Percentiles rank a stretch among this genome's conserved stretches.
These are phyloP conservation scores for Meloe dianella DNA, from an alignment of 2,888 invertebrate species.

Conservation along the genomic window DNA sequence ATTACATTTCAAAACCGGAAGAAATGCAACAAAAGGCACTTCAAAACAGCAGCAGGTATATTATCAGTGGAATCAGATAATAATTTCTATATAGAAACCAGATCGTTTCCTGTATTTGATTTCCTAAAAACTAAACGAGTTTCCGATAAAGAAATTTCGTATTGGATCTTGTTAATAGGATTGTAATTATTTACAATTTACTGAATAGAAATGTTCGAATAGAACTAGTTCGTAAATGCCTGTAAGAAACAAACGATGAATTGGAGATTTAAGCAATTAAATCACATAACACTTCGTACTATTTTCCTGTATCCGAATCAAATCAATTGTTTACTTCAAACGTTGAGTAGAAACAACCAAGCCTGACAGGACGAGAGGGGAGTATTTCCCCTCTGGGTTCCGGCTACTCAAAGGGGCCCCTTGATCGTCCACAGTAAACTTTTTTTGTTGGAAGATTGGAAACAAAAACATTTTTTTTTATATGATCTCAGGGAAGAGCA, in stretches of 20 bases:
- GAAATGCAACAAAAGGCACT: constrained; percentile 57
- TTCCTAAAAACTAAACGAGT: too few relatives aligned
- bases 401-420: too few relatives aligned
- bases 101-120: neutral
- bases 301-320: neutral
- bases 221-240: neutral
- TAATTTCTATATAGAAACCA: neutral
- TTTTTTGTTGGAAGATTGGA: too few relatives aligned
- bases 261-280: neutral
- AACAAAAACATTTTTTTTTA: too few relatives aligned
- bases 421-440: too few relatives aligned
- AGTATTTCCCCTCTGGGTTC: too few relatives aligned
- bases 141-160: neutral
- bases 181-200: neutral
- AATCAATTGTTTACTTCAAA: neutral
- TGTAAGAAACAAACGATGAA: neutral
- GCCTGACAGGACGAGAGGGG: too few relatives aligned
- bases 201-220: neutral
- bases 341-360: too few relatives aligned
- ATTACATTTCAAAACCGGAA: constrained; percentile 71
- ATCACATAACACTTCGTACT: neutral
- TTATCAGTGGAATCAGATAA: too few relatives aligned
- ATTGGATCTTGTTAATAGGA: neutral
- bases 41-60: constrained; percentile 38
- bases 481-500: too few relatives aligned